Percentiles rank a stretch among this genome's conserved stretches.
phyloP scores from a whole-genome alignment of 2,888 invertebrate genomes.

The Dasysyrphus tricinctus region DNA sequence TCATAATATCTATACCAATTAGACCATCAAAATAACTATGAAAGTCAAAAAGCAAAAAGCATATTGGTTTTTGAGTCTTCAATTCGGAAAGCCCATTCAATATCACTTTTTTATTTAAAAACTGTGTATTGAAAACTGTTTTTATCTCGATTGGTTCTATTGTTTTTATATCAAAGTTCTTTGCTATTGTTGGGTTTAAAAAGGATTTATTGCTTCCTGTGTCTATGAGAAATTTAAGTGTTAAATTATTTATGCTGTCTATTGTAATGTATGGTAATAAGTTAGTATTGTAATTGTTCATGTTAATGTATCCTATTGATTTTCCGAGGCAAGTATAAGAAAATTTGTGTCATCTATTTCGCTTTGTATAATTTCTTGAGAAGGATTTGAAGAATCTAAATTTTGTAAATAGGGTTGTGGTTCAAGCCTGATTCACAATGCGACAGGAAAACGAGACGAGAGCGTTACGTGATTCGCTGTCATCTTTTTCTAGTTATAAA shows the following conservation, averaged over 20 bases:
- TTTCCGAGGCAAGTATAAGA: conserved; percentile 63
- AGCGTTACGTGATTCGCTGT: no score
- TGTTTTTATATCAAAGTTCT: neutral
- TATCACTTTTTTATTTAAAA: conserved; percentile 21
- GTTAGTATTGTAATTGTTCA: conserved; percentile 52
- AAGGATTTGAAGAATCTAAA: neutral
- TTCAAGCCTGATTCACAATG: neutral
- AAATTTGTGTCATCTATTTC: conserved; percentile 72
- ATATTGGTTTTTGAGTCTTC: conserved; percentile 31
- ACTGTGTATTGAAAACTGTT: conserved; percentile 29
- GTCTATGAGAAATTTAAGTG: conserved; percentile 54
- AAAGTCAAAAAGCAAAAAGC: conserved; percentile 44
- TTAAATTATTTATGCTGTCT: conserved; percentile 16
- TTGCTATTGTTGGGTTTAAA: conserved; percentile 47
- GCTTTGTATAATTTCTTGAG: conserved; percentile 1
- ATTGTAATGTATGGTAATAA: conserved; percentile 51
- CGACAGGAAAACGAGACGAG: no score
- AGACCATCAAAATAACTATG: conserved; percentile 27
- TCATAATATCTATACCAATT: conserved; percentile 9
- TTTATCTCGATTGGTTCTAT: conserved; percentile 37
- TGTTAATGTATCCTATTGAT: conserved; percentile 61
- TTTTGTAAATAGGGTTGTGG: conserved; percentile 21
- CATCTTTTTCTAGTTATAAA: no score
- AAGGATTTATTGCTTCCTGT: conserved; percentile 58
- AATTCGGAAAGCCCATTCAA: conserved; percentile 51